A percentile compares a stretch with the other conserved stretches of the same genome.
phyloP scores from a whole-genome alignment of 2,888 invertebrate species.

The Darwinula stevensoni region DNA sequence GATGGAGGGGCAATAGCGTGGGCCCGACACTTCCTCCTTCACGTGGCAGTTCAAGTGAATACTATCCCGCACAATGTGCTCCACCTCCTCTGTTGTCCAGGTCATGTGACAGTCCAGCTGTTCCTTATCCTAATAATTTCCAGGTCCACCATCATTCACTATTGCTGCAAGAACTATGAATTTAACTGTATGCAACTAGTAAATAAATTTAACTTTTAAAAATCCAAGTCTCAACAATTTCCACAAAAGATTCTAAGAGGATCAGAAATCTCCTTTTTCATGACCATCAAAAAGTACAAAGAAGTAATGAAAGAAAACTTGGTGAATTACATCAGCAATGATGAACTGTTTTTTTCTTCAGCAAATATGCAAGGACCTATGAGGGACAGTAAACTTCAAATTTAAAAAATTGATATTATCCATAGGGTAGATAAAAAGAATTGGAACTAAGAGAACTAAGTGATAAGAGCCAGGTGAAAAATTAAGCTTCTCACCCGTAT shows the following conservation, averaged over 20 bases:
- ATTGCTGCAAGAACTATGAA: conserved; percentile 1
- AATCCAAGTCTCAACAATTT: too few species aligned
- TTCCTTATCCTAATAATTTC: conserved; percentile 24
- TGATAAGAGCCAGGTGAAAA: neutral
- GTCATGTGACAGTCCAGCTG: conserved; percentile 40
- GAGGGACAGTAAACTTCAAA: too few species aligned
- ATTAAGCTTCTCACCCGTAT: conserved; percentile 22
- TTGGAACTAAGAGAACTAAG: neutral
- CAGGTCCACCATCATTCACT: conserved; percentile 4
- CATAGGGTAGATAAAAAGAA: conserved; percentile 20
- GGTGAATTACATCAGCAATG: too few species aligned
- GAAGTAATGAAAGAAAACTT: too few species aligned
- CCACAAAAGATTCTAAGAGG: too few species aligned
- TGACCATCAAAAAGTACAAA: too few species aligned
- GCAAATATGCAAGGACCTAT: too few species aligned
- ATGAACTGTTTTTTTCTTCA: too few species aligned
- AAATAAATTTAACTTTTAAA: too few species aligned
- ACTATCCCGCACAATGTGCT: conserved; percentile 34
- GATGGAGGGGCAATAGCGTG: conserved; percentile 60
- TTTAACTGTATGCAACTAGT: neutral
- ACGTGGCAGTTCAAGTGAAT: conserved; percentile 45
- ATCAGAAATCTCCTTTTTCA: too few species aligned
- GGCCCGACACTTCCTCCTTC: conserved; percentile 35
- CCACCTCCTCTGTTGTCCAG: conserved; percentile 29
- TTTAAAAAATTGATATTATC: too few species aligned